Base-by-base conservation (phyloP, 2,888 invertebrate genomes). In the Cosmia trapezina region DNA sequence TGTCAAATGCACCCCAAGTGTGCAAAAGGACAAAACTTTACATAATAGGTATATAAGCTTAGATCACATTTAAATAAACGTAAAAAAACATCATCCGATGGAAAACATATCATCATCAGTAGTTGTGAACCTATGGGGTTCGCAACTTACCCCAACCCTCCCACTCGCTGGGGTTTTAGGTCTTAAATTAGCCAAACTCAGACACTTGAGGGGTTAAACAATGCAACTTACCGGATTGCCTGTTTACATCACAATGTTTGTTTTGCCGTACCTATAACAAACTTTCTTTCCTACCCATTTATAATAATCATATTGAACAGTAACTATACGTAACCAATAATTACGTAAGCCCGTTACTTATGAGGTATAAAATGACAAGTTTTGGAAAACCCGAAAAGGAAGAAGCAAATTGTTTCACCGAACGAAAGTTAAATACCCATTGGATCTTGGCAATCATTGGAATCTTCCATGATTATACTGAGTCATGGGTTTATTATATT, bases 391-490 rank as follows among this genome's bases (percentile, higher is more conserved):
- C 71, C 72, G 9, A 49, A 33, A 47, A 57, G 45, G 60, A 41
- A 49, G 53, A 61, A 66, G 57, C 57, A 19, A 47, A 14, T 54
- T 33, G 51, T 61, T 60, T 59, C 17, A 45, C 57, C 57, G 49
- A 33, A 64, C 11, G 68, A 76, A 80, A 66, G 65, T 70, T 22
- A 17, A 22, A 8, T 47, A 19, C 28, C 19, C 1, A 7, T 60
- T 45, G 56, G 57, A 69, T 19, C 33, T 43, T 51, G 47, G 2
- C 19, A 33, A 47, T 12, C 33, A 28, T 12, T 45, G 54, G 59
- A 81, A 73, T 57, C 64, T 70, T 70, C 76, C 63, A 62, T 66
- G 70, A 75, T 79, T 78, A 54, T 4, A 22, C 56, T 83, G 84
- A 83, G 56, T 79, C 83, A 84, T 64, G 69, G 63, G 47, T 83